phyloP scores from a whole-genome alignment of 2,113 vertebrate genomes.

The Apteryx mantelli region DNA sequence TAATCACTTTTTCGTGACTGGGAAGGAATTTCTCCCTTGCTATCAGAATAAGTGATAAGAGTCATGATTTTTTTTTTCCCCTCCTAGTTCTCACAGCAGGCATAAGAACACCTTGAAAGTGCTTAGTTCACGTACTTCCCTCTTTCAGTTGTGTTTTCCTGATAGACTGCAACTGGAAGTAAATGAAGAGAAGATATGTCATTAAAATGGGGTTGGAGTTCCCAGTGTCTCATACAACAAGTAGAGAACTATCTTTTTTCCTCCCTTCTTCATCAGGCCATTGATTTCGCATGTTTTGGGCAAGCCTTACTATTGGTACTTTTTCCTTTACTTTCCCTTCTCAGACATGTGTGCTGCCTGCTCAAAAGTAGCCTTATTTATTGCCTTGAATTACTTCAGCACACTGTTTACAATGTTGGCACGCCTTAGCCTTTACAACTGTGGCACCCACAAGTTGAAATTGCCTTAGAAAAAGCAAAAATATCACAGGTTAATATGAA shows the following conservation, averaged over 20 bases:
- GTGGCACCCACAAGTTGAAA: background rate
- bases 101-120: background rate
- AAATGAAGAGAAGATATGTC: background rate
- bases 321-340: background rate
- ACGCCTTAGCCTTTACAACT: too few species aligned
- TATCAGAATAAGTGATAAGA: background rate
- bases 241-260: background rate
- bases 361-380: background rate
- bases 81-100: background rate
- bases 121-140: background rate
- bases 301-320: background rate
- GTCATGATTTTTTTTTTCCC: background rate
- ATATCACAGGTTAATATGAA: background rate
- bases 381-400: background rate
- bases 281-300: background rate
- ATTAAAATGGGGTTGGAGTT: background rate
- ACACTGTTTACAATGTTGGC: background rate
- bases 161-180: background rate
- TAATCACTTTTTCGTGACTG: background rate
- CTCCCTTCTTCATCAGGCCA: background rate
- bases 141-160: background rate
- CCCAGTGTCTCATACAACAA: background rate
- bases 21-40: background rate
- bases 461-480: background rate
- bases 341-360: background rate